phyloP scores from a whole-genome alignment of 2,797 vertebrate species.

The Champsocephalus esox region DNA sequence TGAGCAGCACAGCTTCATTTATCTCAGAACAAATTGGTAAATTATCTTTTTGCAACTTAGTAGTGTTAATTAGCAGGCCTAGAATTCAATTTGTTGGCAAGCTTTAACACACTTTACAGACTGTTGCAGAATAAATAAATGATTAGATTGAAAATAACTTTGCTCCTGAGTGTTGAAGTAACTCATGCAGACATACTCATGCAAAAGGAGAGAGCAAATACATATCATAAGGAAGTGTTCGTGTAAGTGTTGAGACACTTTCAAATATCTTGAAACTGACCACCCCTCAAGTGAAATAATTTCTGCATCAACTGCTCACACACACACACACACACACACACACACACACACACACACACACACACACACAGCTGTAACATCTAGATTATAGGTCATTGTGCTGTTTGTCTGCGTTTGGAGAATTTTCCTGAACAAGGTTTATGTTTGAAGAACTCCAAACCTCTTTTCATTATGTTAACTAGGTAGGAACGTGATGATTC shows the following conservation, averaged over 20 bases:
- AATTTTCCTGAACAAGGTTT: too few species aligned
- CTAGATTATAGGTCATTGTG: too few species aligned
- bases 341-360: too few species aligned
- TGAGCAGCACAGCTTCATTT: background rate
- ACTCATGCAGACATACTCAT: background rate
- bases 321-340: too few species aligned
- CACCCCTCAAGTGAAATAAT: background rate
- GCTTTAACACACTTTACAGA: slow-evolving; percentile 16
- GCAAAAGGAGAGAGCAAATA: background rate
- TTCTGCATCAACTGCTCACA: too few species aligned
- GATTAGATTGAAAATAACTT: background rate
- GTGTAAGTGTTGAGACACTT: background rate
- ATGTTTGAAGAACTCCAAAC: background rate
- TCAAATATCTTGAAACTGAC: background rate
- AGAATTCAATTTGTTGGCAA: slow-evolving; percentile 7
- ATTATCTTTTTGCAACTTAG: slow-evolving; percentile 12
- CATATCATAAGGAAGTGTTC: background rate
- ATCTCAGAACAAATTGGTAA: slow-evolving; percentile 3
- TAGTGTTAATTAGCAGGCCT: slow-evolving; percentile 18
- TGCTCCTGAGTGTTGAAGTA: background rate
- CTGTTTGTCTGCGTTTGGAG: too few species aligned
- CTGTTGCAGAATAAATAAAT: slow-evolving; percentile 11
- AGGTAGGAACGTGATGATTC: background rate
- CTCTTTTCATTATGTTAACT: background rate
- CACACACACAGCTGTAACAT: too few species aligned